Evolutionary conservation across 2,888 invertebrate genomes (phyloP).

Genomic region (Lochmaea crataegi): DNA sequence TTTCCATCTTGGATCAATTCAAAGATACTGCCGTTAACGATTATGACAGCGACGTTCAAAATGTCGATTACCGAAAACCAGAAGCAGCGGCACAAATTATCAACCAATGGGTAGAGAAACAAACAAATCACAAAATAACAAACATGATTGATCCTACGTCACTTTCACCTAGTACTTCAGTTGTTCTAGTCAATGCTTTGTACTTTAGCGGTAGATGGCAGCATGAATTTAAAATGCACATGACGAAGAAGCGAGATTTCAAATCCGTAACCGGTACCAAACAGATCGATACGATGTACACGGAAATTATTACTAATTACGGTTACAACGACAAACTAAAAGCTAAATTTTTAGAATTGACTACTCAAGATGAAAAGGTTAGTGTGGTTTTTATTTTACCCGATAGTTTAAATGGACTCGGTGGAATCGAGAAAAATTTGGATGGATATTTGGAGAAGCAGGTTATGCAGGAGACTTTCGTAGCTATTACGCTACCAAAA

Average conservation of each 20-base stretch:
- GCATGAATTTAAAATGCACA: conserved; percentile 41
- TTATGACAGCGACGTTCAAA: conserved; percentile 72
- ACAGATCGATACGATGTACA: conserved; percentile 53
- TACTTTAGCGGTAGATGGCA: conserved; percentile 56
- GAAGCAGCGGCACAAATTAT: conserved; percentile 50
- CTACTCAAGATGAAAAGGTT: conserved; percentile 47
- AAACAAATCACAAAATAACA: conserved; percentile 57
- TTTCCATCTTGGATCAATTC: conserved; percentile 46
- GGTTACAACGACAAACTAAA: conserved; percentile 49
- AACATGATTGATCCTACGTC: conserved; percentile 49
- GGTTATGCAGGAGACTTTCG: conserved; percentile 36
- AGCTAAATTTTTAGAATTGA: conserved; percentile 54
- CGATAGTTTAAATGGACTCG: conserved; percentile 48
- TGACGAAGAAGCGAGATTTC: conserved; percentile 48
- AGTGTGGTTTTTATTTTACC: conserved; percentile 53
- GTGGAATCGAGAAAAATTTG: conserved; percentile 40
- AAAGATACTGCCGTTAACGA: conserved; percentile 56
- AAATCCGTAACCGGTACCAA: conserved; percentile 40
- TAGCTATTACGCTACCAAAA: conserved; percentile 49
- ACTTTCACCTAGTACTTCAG: conserved; percentile 46
- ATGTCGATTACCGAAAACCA: conserved; percentile 52
- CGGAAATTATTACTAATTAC: conserved; percentile 38
- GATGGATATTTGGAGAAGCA: conserved; percentile 39
- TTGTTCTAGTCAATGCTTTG: conserved; percentile 57
- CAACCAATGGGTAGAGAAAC: conserved; percentile 58